phyloP scores from a whole-genome alignment of 2,113 vertebrate species.

The Lucifuga dentata region DNA sequence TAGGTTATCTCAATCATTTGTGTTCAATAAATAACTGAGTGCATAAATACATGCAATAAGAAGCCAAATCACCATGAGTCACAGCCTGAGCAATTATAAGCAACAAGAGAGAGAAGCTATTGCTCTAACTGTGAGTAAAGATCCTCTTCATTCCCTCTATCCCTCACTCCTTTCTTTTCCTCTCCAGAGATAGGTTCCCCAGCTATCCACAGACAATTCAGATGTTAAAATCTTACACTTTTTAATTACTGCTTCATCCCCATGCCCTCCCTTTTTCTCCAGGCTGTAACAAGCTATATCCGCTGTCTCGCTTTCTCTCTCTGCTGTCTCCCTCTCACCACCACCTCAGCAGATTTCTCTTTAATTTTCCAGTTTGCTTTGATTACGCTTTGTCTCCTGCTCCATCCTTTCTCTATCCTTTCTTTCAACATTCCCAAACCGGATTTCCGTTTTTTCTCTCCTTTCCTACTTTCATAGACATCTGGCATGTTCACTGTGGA shows the following conservation, averaged over 20 bases:
- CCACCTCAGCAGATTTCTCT: constrained; percentile 4
- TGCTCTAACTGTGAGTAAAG: constrained; percentile 65
- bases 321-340: neutral
- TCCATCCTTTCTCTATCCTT: constrained; percentile 6
- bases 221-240: constrained; percentile 65
- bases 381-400: constrained; percentile 28
- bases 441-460: constrained; percentile 8
- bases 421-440: constrained; percentile 7
- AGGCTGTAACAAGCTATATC: neutral
- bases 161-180: constrained; percentile 8
- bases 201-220: constrained; percentile 47
- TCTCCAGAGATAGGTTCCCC: constrained; percentile 56
- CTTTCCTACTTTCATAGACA: neutral
- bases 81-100: constrained; percentile 65
- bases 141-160: constrained; percentile 31
- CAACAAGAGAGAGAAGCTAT: constrained; percentile 60
- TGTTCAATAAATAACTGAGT: neutral
- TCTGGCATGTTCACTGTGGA: neutral
- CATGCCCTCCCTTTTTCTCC: constrained; percentile 10
- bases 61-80: constrained; percentile 55
- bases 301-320: neutral
- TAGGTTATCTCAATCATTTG: too few species aligned
- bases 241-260: constrained; percentile 62
- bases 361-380: constrained; percentile 45
- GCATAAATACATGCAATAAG: neutral